phyloP scores from a whole-genome alignment of 2,888 invertebrate species.

The Sycophila texana region DNA sequence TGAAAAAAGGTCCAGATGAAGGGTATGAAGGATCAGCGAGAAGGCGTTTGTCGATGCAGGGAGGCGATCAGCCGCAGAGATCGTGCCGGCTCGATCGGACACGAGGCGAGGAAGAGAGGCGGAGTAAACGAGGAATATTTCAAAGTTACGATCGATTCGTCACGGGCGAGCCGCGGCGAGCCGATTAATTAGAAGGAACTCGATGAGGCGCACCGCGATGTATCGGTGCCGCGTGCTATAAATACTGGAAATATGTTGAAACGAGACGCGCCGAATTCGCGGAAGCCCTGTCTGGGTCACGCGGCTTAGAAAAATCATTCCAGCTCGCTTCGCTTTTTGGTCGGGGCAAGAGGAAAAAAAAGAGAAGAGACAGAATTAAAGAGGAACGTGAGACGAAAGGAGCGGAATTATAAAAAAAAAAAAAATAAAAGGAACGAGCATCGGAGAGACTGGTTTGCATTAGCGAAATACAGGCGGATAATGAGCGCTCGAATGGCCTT shows the following conservation, averaged over 20 bases:
- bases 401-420: neutral
- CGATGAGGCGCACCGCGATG: constrained; percentile 26
- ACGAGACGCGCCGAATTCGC: constrained; percentile 28
- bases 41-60: constrained; percentile 1
- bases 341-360: too few species aligned
- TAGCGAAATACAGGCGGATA: constrained; percentile 20
- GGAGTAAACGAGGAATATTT: constrained; percentile 53
- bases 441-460: constrained; percentile 21
- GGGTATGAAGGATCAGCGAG: constrained; percentile 5
- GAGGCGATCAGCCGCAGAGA: neutral
- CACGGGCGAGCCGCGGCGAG: constrained; percentile 42
- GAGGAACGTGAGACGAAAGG: neutral
- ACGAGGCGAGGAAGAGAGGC: constrained; percentile 40
- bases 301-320: constrained; percentile 18
- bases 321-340: neutral
- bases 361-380: neutral
- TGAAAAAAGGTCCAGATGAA: neutral
- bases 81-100: neutral
- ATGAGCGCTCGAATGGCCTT: constrained; percentile 10
- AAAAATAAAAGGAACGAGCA: neutral
- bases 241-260: constrained; percentile 37
- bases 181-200: constrained; percentile 55
- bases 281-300: constrained; percentile 51
- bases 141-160: constrained; percentile 57
- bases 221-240: constrained; percentile 17